Evolutionary conservation across 2,888 invertebrate genomes (phyloP), one percentile per base, ranked within the genome.

Genomic region (Tetranychus truncatus): DNA sequence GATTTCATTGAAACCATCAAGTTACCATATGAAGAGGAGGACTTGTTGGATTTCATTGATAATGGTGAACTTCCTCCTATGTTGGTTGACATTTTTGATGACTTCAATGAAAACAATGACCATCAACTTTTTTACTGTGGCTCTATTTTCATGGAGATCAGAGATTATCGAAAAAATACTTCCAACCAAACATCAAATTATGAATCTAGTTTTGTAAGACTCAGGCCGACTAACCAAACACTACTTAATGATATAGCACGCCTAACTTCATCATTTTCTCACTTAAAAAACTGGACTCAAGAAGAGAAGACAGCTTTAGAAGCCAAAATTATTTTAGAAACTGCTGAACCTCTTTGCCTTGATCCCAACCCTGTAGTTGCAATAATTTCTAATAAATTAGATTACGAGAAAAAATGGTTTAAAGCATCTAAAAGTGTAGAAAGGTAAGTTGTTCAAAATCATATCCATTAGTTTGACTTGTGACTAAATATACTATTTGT

Each of bases 51-150:
- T 81, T 92, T 90, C 82, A 89, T 95, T 81, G 92, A 94, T 83
- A 90, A 90, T 83, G 92, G 92, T 83, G 90, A 93, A 84, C 85
- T 95, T 82, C 95, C 95, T 74, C 90, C 92, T 77, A 88, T 90
- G 81, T 85, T 95, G 76, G 86, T 91, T 77, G 92, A 94, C 82
- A 84, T 93, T 79, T 84, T 95, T 77, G 92, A 91, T 67, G n/a
- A n/a, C 11, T 44, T 21, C 34, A 15, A 18, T 44, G 74, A 74
- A 34, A 20, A n/a, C 20, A 18, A 34, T 66, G 45, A 74, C 8
- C n/a, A n/a, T 66, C 73, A 76, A 66, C 21, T 78, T 3, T 78
- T 76, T 79, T 82, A 84, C 78, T 82, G 81, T 78, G 84, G 84
- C 1, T 83, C 83, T 80, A 81, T 84, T 5, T 81, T 84, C 21